Base-by-base conservation (phyloP, 1,140 invertebrate genomes). In the Drosophila chauvacae region DNA sequence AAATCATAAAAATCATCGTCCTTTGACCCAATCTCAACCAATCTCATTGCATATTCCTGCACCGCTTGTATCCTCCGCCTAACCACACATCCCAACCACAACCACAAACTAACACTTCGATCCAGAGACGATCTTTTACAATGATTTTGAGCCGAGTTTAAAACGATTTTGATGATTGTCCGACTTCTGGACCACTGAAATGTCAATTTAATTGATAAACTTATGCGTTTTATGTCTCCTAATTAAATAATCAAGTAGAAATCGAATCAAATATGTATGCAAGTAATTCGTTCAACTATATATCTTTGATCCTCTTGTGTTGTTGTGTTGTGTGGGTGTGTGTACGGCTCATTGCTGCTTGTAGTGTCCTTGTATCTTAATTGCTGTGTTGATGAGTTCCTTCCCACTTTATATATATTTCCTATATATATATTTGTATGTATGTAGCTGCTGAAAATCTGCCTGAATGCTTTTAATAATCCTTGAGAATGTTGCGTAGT, bases 21-120 rank as follows among this genome's bases (percentile, higher is more conserved):
- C 28, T 11, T 18, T 42, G 44, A 50, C 37, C 48, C 48, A 41
- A 39, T 68, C 39, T 20, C 65, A 50, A 28, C 48, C 48, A 41
- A 39, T 68, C 39, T 20, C 65, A 42, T 44, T 30, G 61, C 42
- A 68, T 56, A 65, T 66, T 35, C 37, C 61, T 59, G 66, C 55
- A 71, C 60, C 11, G 66, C 72, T 75, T 76, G 53, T 42, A 64
- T 58, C 47, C 51, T 65, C 18, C 41, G 44, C 45, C 60, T 70
- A 72, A 58, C 69, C 69, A 57, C 62, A 60, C 45, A 50, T 18
- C 23, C 10, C 47, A 41, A 26, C 55, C 37, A 59, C 42, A 47
- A 10, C 11, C n/a, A 74, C 41, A 76, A 53, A 75, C 44, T 66
- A 50, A 77, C 50, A 64, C 44, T 18, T n/a, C 18, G 65, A 63